A percentile compares a stretch with the other conserved stretches of the same genome.
Conservation (phyloP, 2,888 invertebrate species). For the Melinaea menophilus region DNA sequence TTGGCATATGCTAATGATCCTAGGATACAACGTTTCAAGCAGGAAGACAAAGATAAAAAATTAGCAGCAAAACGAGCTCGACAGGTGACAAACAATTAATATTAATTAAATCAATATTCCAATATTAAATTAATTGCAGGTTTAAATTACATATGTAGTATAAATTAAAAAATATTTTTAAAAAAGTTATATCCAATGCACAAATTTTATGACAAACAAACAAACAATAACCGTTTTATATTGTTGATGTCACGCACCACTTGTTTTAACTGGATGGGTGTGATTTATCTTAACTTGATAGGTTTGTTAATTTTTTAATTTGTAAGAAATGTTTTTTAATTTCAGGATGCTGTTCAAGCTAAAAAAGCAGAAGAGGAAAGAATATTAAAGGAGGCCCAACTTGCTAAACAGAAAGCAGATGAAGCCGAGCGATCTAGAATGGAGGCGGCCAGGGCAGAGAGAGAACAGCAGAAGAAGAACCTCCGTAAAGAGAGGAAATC, state of each 20-base stretch:
- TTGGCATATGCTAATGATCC: constrained; percentile 96
- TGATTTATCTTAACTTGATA: neutral
- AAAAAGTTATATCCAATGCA: no score
- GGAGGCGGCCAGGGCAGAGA: constrained; percentile 89
- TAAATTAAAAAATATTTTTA: no score
- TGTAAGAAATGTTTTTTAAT: constrained; percentile 28
- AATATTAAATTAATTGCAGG: neutral
- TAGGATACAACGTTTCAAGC: constrained; percentile 93
- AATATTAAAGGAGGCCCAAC: constrained; percentile 83
- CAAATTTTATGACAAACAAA: no score
- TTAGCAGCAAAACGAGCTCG: constrained; percentile 92
- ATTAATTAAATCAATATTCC: neutral
- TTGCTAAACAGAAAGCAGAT: constrained; percentile 87
- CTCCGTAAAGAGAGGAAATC: constrained; percentile 92
- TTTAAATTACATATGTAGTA: no score
- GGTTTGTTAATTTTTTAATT: neutral
- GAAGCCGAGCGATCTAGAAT: constrained; percentile 89
- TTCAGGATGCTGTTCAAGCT: constrained; percentile 86
- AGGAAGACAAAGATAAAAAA: constrained; percentile 94
- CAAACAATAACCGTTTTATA: no score
- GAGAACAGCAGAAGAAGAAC: constrained; percentile 90
- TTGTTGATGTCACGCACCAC: no score
- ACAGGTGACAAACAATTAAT: constrained; percentile 64
- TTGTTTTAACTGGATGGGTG: no score
- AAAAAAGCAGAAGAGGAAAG: constrained; percentile 91